Percentiles rank a stretch among this genome's conserved stretches.
Evolutionary conservation across 2,797 vertebrate species (phyloP).

Genomic region (Tapirus indicus): DNA sequence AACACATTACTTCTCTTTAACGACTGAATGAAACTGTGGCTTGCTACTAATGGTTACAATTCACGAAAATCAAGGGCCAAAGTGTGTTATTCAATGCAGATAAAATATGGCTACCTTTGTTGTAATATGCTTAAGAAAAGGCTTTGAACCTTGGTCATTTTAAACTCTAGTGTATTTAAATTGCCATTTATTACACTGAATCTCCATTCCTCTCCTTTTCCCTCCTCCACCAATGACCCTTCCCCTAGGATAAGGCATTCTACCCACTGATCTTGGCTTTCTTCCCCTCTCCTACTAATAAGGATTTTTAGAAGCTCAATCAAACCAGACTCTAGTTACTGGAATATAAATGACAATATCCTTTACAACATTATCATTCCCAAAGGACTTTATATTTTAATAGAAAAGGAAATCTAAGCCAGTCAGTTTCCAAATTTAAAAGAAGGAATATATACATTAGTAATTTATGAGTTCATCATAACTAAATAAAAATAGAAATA

Average conservation of each 20-base stretch:
- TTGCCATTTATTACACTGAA: not conserved
- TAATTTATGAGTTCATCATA: not conserved
- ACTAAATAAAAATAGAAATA: conserved; percentile 42
- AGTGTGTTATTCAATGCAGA: not conserved
- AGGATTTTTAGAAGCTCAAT: conserved; percentile 33
- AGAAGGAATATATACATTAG: conserved; percentile 10
- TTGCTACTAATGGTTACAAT: not conserved
- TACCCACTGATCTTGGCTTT: not conserved
- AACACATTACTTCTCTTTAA: conserved; percentile 34
- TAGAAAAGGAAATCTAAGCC: conserved; percentile 43
- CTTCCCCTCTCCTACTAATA: not conserved
- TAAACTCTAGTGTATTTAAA: conserved; percentile 22
- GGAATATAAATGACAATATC: not conserved
- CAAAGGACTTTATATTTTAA: conserved; percentile 44
- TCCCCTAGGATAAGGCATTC: not conserved
- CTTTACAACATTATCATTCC: not conserved
- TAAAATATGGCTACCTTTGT: conserved; percentile 35
- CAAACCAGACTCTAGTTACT: not conserved
- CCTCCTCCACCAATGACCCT: not conserved
- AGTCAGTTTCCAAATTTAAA: conserved; percentile 26
- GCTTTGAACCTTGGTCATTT: conserved; percentile 20
- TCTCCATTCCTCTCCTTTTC: not conserved
- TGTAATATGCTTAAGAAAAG: not conserved
- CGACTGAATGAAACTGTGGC: not conserved
- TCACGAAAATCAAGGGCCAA: not conserved